Percentiles rank a stretch among this genome's conserved stretches.
Conservation (phyloP, 1,140 invertebrate species). For the Leptinotarsa undecemlineata region DNA sequence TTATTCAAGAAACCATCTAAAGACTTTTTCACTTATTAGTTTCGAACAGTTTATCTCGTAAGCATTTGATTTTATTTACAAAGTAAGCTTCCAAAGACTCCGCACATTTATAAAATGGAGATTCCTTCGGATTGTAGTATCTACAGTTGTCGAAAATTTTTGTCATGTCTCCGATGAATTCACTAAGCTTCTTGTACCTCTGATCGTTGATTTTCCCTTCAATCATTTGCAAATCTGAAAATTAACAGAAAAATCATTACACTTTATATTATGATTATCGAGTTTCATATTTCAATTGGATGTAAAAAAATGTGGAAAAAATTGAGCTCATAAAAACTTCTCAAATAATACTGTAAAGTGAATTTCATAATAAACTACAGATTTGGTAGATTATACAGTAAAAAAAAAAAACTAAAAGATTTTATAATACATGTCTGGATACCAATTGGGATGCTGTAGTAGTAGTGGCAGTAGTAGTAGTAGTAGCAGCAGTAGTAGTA, state of each 20-base stretch:
- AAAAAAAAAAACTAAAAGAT: no score
- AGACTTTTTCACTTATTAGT: slow-evolving; percentile 44
- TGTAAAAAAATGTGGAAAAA: no score
- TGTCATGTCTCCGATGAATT: slow-evolving; percentile 96
- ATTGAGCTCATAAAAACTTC: no score
- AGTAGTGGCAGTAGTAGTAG: no score
- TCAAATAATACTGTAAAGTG: no score
- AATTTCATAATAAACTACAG: no score
- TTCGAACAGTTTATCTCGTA: slow-evolving; percentile 79
- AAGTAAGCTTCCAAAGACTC: slow-evolving; percentile 94
- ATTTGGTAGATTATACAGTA: no score
- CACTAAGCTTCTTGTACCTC: slow-evolving; percentile 84
- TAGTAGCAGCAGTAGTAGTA: no score
- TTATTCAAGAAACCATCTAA: slow-evolving; percentile 18
- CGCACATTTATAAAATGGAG: slow-evolving; percentile 93
- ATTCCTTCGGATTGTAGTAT: slow-evolving; percentile 94
- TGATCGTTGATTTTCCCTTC: slow-evolving; percentile 84
- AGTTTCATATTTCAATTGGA: no score
- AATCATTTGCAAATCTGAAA: slow-evolving; percentile 90
- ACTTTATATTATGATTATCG: no score
- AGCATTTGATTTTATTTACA: slow-evolving; percentile 86
- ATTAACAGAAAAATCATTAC: slow-evolving; percentile 35
- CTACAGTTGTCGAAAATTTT: slow-evolving; percentile 99
- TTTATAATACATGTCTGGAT: no score
- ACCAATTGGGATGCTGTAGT: no score